Evolutionary conservation across 92 coral and sea anemone species (phyloP).

Genomic region (Palythoa grandis): DNA sequence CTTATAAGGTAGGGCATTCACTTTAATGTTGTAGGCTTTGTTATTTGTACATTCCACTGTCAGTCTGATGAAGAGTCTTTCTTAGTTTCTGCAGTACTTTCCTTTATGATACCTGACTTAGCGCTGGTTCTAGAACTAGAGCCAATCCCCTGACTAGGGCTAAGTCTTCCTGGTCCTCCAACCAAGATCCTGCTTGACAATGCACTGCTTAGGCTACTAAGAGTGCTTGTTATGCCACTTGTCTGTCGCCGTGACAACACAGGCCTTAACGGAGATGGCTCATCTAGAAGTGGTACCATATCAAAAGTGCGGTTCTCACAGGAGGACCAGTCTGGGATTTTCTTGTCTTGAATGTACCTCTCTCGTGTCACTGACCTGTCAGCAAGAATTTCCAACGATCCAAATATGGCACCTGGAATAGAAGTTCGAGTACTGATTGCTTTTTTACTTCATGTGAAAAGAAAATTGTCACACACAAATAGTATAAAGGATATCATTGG

Average conservation of each 20-base stretch:
- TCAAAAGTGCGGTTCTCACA: slow-evolving; percentile 76
- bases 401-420: slow-evolving; percentile 92
- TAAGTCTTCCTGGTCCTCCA: slow-evolving; percentile 58
- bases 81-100: slow-evolving; percentile 39
- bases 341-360: slow-evolving; percentile 79
- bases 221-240: slow-evolving; percentile 88
- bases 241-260: slow-evolving; percentile 90
- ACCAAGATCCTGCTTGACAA: slow-evolving; percentile 81
- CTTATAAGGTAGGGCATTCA: too few species aligned
- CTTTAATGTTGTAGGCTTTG: neutral
- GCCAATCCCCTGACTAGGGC: slow-evolving; percentile 25
- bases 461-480: too few species aligned
- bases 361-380: slow-evolving; percentile 91
- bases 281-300: slow-evolving; percentile 62
- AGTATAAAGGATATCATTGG: too few species aligned
- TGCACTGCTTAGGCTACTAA: slow-evolving; percentile 83
- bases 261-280: slow-evolving; percentile 72
- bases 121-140: slow-evolving; percentile 22
- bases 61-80: slow-evolving; percentile 46
- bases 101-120: slow-evolving; percentile 15
- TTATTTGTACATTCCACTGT: neutral
- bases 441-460: too few species aligned
- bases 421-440: neutral
- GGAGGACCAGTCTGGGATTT: slow-evolving; percentile 92
- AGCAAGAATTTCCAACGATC: slow-evolving; percentile 91